Percentiles rank a stretch among this genome's conserved stretches.
Evolutionary conservation across 2,113 vertebrate species (phyloP).

Genomic region (Podarcis muralis): DNA sequence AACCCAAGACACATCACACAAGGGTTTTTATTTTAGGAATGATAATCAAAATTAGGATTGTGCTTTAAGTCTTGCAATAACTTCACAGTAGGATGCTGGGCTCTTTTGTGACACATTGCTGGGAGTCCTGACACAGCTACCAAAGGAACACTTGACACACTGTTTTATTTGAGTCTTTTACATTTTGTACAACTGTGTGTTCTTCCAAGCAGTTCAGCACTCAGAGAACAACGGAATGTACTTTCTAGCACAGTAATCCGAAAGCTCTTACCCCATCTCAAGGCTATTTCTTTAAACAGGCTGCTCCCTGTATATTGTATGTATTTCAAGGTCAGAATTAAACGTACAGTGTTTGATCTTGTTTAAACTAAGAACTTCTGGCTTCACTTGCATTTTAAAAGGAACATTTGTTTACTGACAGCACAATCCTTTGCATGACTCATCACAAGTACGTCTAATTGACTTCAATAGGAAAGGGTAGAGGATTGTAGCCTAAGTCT

Average conservation of each 20-base stretch:
- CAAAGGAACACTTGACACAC: not conserved
- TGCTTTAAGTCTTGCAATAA: not conserved
- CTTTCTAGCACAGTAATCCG: not conserved
- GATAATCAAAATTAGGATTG: not conserved
- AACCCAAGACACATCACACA: not conserved
- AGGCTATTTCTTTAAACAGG: conserved; percentile 1
- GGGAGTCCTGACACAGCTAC: not conserved
- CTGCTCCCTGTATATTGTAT: not conserved
- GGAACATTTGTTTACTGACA: conserved; percentile 25
- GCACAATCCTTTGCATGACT: not conserved
- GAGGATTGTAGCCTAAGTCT: not conserved
- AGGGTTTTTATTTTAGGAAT: not conserved
- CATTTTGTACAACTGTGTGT: not conserved
- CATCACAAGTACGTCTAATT: not conserved
- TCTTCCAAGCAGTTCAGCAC: not conserved
- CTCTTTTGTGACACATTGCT: not conserved
- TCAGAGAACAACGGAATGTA: not conserved
- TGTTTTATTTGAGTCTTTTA: not conserved
- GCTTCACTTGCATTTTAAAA: not conserved
- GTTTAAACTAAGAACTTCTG: not conserved
- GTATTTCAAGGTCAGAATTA: conserved; percentile 9
- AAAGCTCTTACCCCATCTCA: not conserved
- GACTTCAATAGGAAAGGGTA: not conserved
- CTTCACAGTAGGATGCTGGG: not conserved
- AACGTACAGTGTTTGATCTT: conserved; percentile 27